Percentiles rank a stretch among this genome's conserved stretches.
These are phyloP conservation scores for Parapristionchus giblindavisi DNA, from an alignment of 2,888 invertebrate species.

Conservation along the genomic window DNA sequence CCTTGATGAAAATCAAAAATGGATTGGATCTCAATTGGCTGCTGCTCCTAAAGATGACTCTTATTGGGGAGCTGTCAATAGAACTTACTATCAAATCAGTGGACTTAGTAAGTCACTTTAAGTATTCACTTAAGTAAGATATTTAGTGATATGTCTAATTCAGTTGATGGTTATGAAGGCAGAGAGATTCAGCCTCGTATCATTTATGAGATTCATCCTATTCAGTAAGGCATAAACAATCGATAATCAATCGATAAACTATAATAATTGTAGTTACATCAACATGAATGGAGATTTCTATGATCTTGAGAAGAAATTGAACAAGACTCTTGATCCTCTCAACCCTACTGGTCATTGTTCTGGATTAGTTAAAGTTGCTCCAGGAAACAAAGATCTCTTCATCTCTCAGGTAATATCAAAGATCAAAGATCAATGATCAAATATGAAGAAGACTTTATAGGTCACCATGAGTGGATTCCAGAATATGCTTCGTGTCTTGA, in stretches of 20 bases:
- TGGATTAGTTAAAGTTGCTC: slow-evolving; percentile 48
- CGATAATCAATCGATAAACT: neutral
- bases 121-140: neutral
- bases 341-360: slow-evolving; percentile 56
- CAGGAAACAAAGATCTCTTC: slow-evolving; percentile 66
- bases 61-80: slow-evolving; percentile 67
- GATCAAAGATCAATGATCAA: neutral
- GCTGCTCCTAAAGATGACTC: slow-evolving; percentile 59
- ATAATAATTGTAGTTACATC: slow-evolving; percentile 43
- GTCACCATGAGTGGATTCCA: slow-evolving; percentile 69
- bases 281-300: slow-evolving; percentile 68
- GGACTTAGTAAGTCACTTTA: slow-evolving; percentile 51
- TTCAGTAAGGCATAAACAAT: slow-evolving; percentile 46
- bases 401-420: slow-evolving; percentile 55
- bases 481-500: slow-evolving; percentile 64
- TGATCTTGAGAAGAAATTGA: slow-evolving; percentile 68
- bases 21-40: slow-evolving; percentile 58
- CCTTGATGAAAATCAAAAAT: slow-evolving; percentile 46
- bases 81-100: slow-evolving; percentile 62
- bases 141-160: neutral
- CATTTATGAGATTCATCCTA: slow-evolving; percentile 61
- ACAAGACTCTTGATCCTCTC: slow-evolving; percentile 66
- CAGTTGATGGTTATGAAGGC: slow-evolving; percentile 54
- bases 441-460: neutral
- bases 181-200: slow-evolving; percentile 51